A percentile compares a stretch with the other conserved stretches of the same genome.
These are phyloP conservation scores for Chaenodraco wilsoni DNA, from an alignment of 2,797 vertebrate genomes.

Conservation along the genomic window DNA sequence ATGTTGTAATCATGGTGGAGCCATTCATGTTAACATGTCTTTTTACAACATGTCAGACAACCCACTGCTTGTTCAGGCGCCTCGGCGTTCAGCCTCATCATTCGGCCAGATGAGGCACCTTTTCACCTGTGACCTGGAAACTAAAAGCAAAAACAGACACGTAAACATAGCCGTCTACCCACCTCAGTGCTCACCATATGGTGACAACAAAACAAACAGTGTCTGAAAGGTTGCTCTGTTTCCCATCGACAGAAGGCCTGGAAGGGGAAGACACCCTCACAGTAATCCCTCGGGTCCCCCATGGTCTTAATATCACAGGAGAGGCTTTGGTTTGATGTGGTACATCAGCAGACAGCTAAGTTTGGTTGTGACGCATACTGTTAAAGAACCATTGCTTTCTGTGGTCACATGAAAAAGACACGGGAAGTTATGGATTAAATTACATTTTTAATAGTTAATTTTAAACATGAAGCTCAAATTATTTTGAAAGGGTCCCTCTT, in stretches of 20 bases:
- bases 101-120: constrained; percentile 46
- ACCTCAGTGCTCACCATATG: constrained; percentile 31
- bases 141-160: constrained; percentile 28
- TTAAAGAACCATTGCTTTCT: background rate
- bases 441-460: no score
- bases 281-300: constrained; percentile 15
- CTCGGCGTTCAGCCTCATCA: constrained; percentile 26
- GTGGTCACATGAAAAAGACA: background rate
- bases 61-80: constrained; percentile 13
- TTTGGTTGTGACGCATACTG: constrained; percentile 8
- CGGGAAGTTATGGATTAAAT: no score
- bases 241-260: background rate
- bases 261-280: constrained; percentile 11
- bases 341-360: constrained; percentile 48
- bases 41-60: constrained; percentile 27
- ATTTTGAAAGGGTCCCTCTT: no score
- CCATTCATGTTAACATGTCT: constrained; percentile 3
- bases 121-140: constrained; percentile 45
- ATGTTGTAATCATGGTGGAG: constrained; percentile 10
- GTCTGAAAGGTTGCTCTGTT: constrained; percentile 60
- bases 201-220: constrained; percentile 22
- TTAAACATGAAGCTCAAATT: no score
- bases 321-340: constrained; percentile 40
- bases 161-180: constrained; percentile 14
- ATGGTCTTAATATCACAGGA: constrained; percentile 18